Conservation (phyloP, 2,113 vertebrate genomes). For the Psilopogon haemacephalus region DNA sequence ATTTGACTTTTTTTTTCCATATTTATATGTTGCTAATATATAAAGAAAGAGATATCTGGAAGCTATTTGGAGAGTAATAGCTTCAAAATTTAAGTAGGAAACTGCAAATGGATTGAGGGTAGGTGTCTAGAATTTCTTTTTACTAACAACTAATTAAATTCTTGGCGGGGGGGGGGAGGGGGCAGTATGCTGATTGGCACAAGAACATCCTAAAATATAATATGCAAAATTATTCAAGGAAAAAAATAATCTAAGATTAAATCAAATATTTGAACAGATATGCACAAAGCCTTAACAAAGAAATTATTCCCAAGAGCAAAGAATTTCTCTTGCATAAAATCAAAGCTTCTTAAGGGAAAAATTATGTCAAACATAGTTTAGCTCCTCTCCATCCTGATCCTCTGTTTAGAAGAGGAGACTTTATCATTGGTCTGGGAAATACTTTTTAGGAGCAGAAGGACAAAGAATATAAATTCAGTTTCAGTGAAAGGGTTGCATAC, state of each 20-base stretch:
- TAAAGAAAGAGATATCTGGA: not conserved
- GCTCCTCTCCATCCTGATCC: not conserved
- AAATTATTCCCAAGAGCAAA: slow-evolving; percentile 10
- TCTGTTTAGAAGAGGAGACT: not conserved
- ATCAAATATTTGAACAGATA: not conserved
- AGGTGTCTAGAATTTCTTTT: not conserved
- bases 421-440: not conserved
- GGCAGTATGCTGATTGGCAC: not conserved
- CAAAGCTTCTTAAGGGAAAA: not conserved
- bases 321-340: not conserved
- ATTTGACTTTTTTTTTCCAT: slow-evolving; percentile 75
- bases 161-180: not conserved
- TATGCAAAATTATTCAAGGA: not conserved
- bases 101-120: not conserved
- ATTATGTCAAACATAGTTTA: not conserved
- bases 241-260: not conserved
- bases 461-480: not conserved
- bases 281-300: not conserved
- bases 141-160: not conserved
- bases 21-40: slow-evolving; percentile 30
- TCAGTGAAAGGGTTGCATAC: not conserved
- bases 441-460: not conserved
- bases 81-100: not conserved
- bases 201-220: not conserved
- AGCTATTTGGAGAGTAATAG: not conserved